Percentiles rank a stretch among this genome's conserved stretches.
Evolutionary conservation across 2,113 vertebrate species (phyloP).

Genomic region (Paramisgurnus dabryanus): DNA sequence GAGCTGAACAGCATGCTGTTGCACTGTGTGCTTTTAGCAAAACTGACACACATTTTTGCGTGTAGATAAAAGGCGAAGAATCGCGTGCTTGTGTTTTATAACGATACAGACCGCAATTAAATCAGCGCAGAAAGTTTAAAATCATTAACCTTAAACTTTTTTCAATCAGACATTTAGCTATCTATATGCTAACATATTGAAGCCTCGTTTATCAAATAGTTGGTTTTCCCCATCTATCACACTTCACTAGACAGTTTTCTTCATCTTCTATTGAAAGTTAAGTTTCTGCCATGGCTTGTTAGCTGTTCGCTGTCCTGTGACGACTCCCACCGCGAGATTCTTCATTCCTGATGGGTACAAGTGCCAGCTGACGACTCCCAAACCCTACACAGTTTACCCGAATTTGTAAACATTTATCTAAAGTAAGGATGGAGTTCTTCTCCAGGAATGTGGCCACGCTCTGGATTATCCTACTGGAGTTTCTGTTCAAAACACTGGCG

Average conservation of each 20-base stretch:
- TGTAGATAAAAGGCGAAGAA: neutral
- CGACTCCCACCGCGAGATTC: constrained; percentile 23
- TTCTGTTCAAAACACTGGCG: constrained; percentile 59
- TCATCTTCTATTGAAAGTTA: neutral
- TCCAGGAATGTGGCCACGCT: constrained; percentile 60
- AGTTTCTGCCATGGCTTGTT: neutral
- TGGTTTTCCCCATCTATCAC: no score
- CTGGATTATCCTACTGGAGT: constrained; percentile 61
- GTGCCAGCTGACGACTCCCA: constrained; percentile 65
- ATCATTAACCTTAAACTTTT: neutral
- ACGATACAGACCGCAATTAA: neutral
- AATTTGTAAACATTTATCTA: constrained; percentile 18
- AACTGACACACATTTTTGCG: constrained; percentile 1
- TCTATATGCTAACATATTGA: neutral
- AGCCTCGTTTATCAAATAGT: no score
- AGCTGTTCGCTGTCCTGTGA: neutral
- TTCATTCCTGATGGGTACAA: constrained; percentile 64
- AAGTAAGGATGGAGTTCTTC: constrained; percentile 68
- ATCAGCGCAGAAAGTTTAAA: neutral
- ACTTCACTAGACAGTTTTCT: neutral
- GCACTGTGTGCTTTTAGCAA: neutral
- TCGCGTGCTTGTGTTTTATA: neutral
- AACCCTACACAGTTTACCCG: constrained; percentile 21
- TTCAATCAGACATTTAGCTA: neutral
- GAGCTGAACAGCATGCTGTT: constrained; percentile 13